phyloP scores from a whole-genome alignment of 2,797 vertebrate species.

The Decapterus maruadsi region DNA sequence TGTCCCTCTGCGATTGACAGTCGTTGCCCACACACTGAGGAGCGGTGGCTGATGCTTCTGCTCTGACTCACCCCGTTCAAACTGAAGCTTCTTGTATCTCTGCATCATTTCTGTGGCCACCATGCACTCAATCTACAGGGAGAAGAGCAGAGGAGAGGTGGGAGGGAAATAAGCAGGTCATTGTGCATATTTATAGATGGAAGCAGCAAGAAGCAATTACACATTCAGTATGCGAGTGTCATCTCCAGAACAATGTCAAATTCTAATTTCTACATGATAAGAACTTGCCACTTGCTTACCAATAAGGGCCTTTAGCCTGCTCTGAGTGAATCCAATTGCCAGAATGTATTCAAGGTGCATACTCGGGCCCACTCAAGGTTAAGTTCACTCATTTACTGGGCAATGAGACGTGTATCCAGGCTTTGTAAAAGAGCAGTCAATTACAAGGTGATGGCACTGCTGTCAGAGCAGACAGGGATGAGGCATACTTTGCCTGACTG shows the following conservation, averaged over 20 bases:
- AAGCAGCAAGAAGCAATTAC: slow-evolving; percentile 26
- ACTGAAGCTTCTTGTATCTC: slow-evolving; percentile 96
- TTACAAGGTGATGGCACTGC: slow-evolving; percentile 45
- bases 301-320: background rate
- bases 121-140: slow-evolving; percentile 95
- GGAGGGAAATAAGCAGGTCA: slow-evolving; percentile 45
- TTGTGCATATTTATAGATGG: slow-evolving; percentile 51
- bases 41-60: slow-evolving; percentile 24
- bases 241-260: slow-evolving; percentile 37
- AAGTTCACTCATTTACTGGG: slow-evolving; percentile 38
- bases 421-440: slow-evolving; percentile 48
- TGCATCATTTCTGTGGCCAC: slow-evolving; percentile 97
- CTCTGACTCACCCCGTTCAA: slow-evolving; percentile 93
- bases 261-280: slow-evolving; percentile 24
- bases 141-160: slow-evolving; percentile 33
- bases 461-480: slow-evolving; percentile 44
- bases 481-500: slow-evolving; percentile 32
- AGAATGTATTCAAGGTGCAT: slow-evolving; percentile 30
- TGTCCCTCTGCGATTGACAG: slow-evolving; percentile 33
- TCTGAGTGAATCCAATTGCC: background rate
- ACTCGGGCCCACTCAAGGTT: slow-evolving; percentile 20
- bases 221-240: slow-evolving; percentile 1
- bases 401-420: slow-evolving; percentile 39
- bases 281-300: slow-evolving; percentile 9
- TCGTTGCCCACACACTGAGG: slow-evolving; percentile 18